Evolutionary conservation across 2,888 invertebrate genomes (phyloP), one percentile per base, ranked within the genome.

Genomic region (Gymnosoma rotundatum): DNA sequence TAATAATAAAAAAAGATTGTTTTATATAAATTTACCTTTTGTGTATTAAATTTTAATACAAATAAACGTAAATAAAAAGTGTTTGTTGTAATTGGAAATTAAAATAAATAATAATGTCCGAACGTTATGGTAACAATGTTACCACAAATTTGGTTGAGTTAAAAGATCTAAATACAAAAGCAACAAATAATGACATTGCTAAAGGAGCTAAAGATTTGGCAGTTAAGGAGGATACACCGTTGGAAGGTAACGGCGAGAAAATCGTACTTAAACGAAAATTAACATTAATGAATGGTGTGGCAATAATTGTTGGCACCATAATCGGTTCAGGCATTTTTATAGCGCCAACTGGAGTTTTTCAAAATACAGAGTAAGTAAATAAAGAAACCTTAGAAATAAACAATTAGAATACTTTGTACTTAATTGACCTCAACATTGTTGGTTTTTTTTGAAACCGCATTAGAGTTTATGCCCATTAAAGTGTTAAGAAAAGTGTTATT

Each of bases 271-370:
- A 97, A 93, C 94, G 97, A 83, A 96, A 96, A 93, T 95, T 98
- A 88, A 97, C 97, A 42, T 93, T 98, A 60, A 93, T 95, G 88
- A 97, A 97, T 93, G 98, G 97, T 87, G 96, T 98, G 36, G 96
- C 96, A 38, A 95, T 98, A 83, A 97, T 98, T 89, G 96, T 98
- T 58, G 97, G 97, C 52, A 96, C 96, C 42, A 97, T 97, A 88
- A 96, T 98, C 87, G 98, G 98, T 94, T 94, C 97, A 83, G 98
- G 98, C 70, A 98, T 98, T 88, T 98, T 98, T 92, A 96, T 98
- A 88, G 96, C 97, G 38, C 98, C 98, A n/a, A 96, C 97, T 86
- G 96, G 96, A 87, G 96, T 96, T 86, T 95, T 94, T 89, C 88
- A 91, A 76, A 93, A 94, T 88, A 95, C 95, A 56, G 93, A 94